phyloP scores from a whole-genome alignment of 1,140 invertebrate genomes.

The Cheumatopsyche charites region DNA sequence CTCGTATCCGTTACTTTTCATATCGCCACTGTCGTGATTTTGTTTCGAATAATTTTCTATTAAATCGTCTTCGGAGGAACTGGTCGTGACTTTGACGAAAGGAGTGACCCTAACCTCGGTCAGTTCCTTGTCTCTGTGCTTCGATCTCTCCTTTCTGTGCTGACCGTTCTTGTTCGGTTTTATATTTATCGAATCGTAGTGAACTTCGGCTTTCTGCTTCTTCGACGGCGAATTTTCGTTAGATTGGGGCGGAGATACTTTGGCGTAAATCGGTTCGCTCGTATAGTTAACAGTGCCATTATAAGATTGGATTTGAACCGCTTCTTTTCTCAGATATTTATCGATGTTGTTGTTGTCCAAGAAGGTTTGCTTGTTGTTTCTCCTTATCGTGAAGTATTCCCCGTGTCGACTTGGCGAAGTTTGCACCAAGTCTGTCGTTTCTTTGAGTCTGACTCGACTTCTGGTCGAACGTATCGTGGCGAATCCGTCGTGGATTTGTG shows the following conservation, averaged over 20 bases:
- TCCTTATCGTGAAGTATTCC: conserved; percentile 61
- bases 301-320: conserved; percentile 44
- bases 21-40: conserved; percentile 52
- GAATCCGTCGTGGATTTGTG: conserved; percentile 79
- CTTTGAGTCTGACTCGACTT: conserved; percentile 59
- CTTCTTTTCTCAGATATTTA: conserved; percentile 27
- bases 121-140: conserved; percentile 40
- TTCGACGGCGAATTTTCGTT: conserved; percentile 56
- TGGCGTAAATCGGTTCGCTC: conserved; percentile 60
- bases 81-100: conserved; percentile 36
- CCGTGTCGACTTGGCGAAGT: conserved; percentile 55
- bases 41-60: conserved; percentile 51
- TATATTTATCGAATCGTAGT: conserved; percentile 61
- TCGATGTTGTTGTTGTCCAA: conserved; percentile 57
- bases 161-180: conserved; percentile 51
- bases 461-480: conserved; percentile 74
- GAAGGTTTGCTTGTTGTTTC: conserved; percentile 57
- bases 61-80: conserved; percentile 51
- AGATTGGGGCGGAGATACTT: conserved; percentile 56
- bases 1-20: conserved; percentile 54
- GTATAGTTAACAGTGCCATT: conserved; percentile 48
- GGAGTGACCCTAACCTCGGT: conserved; percentile 42
- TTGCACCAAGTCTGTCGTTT: background rate
- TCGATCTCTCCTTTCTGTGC: conserved; percentile 41
- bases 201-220: conserved; percentile 52